Conservation (phyloP, 2,797 vertebrate species). For the Pipistrellus pipistrellus region DNA sequence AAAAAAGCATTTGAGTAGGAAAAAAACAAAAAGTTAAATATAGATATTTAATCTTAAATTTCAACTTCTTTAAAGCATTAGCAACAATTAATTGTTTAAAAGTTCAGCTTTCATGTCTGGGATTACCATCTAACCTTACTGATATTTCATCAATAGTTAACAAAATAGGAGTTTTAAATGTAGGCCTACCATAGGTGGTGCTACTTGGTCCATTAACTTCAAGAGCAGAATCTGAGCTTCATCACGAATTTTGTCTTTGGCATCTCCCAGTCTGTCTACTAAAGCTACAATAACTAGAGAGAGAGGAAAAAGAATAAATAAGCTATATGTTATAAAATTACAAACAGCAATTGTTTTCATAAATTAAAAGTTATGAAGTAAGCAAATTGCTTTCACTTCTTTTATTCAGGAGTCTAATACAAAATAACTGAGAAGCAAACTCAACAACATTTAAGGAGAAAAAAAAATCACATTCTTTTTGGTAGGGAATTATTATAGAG, state of each 20-base stretch:
- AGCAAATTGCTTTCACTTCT: slow-evolving; percentile 40
- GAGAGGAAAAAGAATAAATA: slow-evolving; percentile 30
- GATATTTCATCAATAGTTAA: not conserved
- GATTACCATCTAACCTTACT: not conserved
- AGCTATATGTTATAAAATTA: slow-evolving; percentile 55
- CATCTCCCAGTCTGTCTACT: slow-evolving; percentile 96
- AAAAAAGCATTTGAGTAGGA: not conserved
- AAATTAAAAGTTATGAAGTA: slow-evolving; percentile 58
- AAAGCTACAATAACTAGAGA: slow-evolving; percentile 93
- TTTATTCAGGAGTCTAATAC: not conserved
- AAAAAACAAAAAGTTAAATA: slow-evolving; percentile 49
- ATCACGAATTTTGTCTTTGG: slow-evolving; percentile 98
- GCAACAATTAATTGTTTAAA: slow-evolving; percentile 28
- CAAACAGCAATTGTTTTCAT: slow-evolving; percentile 1
- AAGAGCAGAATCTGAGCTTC: slow-evolving; percentile 95
- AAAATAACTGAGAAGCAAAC: slow-evolving; percentile 46
- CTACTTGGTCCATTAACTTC: slow-evolving; percentile 94
- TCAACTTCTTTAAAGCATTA: slow-evolving; percentile 34
- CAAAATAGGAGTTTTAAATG: not conserved
- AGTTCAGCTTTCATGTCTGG: not conserved
- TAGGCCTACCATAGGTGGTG: slow-evolving; percentile 93
- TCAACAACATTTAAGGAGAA: slow-evolving; percentile 29
- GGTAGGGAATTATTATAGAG: not conserved
- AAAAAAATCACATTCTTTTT: not conserved
- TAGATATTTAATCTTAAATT: not conserved